Conservation (phyloP, 2,888 invertebrate species). For the Tetranychus piercei region DNA sequence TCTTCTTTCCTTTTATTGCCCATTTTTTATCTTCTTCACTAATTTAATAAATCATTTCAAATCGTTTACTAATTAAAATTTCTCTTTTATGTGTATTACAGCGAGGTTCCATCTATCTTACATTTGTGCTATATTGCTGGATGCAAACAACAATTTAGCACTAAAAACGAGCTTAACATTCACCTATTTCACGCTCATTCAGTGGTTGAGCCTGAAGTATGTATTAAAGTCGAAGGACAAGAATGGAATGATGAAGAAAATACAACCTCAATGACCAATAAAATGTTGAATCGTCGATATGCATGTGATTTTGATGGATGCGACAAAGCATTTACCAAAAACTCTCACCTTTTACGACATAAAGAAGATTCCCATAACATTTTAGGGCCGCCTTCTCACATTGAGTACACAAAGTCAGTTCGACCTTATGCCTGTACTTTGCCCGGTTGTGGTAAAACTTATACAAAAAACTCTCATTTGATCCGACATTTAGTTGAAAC, state of each 20-base stretch:
- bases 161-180: slow-evolving; percentile 6
- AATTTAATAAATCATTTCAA: background rate
- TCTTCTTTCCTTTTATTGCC: background rate
- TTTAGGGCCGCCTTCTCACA: background rate
- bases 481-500: slow-evolving; percentile 14
- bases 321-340: slow-evolving; percentile 9
- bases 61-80: background rate
- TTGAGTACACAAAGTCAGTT: background rate
- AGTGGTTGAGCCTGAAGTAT: slow-evolving; percentile 11
- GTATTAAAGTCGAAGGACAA: slow-evolving; percentile 10
- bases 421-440: slow-evolving; percentile 10
- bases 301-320: slow-evolving; percentile 9
- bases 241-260: slow-evolving; percentile 11
- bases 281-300: background rate
- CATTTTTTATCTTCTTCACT: background rate
- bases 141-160: background rate
- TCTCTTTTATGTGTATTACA: background rate
- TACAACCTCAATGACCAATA: background rate
- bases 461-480: slow-evolving; percentile 14
- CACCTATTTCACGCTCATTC: slow-evolving; percentile 11
- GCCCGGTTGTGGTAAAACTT: slow-evolving; percentile 12
- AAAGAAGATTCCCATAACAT: slow-evolving; percentile 3
- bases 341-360: background rate
- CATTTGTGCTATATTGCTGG: slow-evolving; percentile 3
- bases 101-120: background rate